Conservation (phyloP, 2,113 vertebrate species). For the Monopterus albus region DNA sequence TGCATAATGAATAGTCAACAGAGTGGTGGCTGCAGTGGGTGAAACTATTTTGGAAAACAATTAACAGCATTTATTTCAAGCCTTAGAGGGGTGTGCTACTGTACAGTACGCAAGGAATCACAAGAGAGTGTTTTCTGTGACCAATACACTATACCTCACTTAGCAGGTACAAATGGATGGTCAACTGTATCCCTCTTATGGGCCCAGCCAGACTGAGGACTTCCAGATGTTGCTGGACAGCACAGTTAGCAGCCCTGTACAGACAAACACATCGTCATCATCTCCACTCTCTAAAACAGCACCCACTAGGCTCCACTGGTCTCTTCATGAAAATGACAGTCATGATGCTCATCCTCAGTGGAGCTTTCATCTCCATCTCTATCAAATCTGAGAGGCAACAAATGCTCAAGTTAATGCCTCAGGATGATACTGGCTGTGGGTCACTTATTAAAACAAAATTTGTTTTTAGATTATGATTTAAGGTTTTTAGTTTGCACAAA, state of each 20-base stretch:
- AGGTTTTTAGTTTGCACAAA: not conserved
- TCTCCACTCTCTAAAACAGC: constrained; percentile 30
- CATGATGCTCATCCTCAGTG: constrained; percentile 32
- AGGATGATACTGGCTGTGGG: not conserved
- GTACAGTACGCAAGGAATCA: not conserved
- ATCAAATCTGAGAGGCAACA: constrained; percentile 20
- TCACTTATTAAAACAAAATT: constrained; percentile 23
- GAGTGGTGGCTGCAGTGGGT: constrained; percentile 13
- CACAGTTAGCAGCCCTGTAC: not conserved
- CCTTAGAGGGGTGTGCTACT: not conserved
- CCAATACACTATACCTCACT: not conserved
- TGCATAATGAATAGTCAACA: constrained; percentile 60
- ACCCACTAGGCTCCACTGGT: constrained; percentile 49
- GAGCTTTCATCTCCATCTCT: constrained; percentile 18
- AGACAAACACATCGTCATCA: constrained; percentile 35
- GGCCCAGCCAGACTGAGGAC: not conserved
- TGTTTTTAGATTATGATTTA: constrained; percentile 10
- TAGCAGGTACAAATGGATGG: not conserved
- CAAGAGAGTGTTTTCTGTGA: not conserved
- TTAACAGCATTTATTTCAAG: constrained; percentile 54
- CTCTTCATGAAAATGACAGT: constrained; percentile 51
- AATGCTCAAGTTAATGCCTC: constrained; percentile 11
- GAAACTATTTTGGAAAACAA: constrained; percentile 41
- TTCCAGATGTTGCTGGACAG: not conserved
- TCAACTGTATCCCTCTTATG: not conserved